Evolutionary conservation across 2,888 invertebrate species (phyloP).

Genomic region (Apodemia duryi): DNA sequence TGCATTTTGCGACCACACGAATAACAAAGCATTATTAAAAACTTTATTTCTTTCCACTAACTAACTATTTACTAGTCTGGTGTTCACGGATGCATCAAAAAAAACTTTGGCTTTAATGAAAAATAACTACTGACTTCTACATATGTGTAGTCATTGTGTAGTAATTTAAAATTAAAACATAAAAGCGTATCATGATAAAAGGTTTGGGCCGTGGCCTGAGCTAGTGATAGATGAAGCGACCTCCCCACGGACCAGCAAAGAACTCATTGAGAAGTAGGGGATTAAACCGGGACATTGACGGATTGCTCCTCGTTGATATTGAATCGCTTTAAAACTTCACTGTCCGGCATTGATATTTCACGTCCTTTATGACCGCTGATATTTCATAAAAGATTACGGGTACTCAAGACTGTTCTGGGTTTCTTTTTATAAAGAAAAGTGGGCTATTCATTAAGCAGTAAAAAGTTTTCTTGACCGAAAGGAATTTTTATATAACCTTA

Average conservation of each 20-base stretch:
- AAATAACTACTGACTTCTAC: too few relatives aligned
- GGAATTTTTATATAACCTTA: not conserved
- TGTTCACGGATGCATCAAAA: too few relatives aligned
- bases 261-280: slow-evolving; percentile 66
- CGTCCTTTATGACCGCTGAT: not conserved
- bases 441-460: too few relatives aligned
- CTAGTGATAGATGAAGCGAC: slow-evolving; percentile 68
- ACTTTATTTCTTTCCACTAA: too few relatives aligned
- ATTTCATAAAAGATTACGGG: slow-evolving; percentile 3
- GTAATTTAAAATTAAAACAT: slow-evolving; percentile 20
- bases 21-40: too few relatives aligned
- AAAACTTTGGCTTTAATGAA: too few relatives aligned
- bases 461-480: too few relatives aligned
- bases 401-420: slow-evolving; percentile 1
- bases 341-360: slow-evolving; percentile 22
- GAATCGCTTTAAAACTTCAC: slow-evolving; percentile 66
- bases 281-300: slow-evolving; percentile 74
- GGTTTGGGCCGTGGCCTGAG: slow-evolving; percentile 41
- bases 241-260: slow-evolving; percentile 61
- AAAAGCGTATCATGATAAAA: slow-evolving; percentile 27
- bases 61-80: too few relatives aligned
- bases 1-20: too few relatives aligned
- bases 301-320: slow-evolving; percentile 67
- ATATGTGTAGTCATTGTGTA: not conserved
- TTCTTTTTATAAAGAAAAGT: not conserved